Conservation (phyloP, 2,113 vertebrate genomes). For the Xyliphius kryptos region DNA sequence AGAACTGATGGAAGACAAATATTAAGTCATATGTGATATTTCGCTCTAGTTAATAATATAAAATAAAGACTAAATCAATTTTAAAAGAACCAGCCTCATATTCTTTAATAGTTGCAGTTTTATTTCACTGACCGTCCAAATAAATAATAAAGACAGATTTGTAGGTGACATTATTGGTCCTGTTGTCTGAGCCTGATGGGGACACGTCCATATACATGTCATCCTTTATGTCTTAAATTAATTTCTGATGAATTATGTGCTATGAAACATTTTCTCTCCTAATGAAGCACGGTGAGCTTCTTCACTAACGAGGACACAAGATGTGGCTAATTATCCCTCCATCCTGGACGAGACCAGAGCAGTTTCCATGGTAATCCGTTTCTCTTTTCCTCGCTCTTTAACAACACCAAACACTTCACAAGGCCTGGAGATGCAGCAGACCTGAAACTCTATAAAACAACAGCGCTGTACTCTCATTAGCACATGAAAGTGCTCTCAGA, state of each 20-base stretch:
- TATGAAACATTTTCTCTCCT: slow-evolving; percentile 3
- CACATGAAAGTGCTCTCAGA: not conserved
- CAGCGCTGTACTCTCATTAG: slow-evolving; percentile 1
- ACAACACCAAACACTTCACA: slow-evolving; percentile 78
- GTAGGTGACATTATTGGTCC: no score
- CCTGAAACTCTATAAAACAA: not conserved
- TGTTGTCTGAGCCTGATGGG: no score
- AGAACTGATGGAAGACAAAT: no score
- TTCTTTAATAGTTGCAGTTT: no score
- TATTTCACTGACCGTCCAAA: no score
- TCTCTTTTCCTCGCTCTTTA: slow-evolving; percentile 38
- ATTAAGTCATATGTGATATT: no score
- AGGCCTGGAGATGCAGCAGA: slow-evolving; percentile 32
- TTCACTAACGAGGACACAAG: slow-evolving; percentile 57
- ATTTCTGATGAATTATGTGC: not conserved
- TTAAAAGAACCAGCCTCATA: no score
- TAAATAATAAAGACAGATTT: no score
- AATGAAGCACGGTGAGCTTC: slow-evolving; percentile 15
- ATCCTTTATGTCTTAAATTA: no score
- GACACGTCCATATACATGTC: no score
- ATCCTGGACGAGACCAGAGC: slow-evolving; percentile 80
- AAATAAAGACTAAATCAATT: no score
- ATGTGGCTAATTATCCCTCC: slow-evolving; percentile 74
- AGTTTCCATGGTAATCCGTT: slow-evolving; percentile 87
- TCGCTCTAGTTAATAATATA: no score